phyloP scores from a whole-genome alignment of 1,140 invertebrate genomes.

The Drosophila pachea region DNA sequence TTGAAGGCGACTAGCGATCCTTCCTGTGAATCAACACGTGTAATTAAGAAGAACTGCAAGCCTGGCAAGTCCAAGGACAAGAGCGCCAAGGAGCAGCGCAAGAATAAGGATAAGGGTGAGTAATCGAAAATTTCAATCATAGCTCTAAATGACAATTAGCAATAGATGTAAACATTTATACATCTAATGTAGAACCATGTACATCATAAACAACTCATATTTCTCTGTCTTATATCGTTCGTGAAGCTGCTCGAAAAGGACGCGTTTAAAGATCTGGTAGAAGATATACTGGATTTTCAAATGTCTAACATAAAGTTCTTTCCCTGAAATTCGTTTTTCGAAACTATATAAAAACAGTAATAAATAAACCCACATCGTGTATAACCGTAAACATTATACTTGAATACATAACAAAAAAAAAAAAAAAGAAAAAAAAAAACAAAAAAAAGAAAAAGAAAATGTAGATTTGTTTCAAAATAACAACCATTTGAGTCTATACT shows the following conservation, averaged over 20 bases:
- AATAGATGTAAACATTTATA: too few relatives aligned
- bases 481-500: constrained; percentile 5
- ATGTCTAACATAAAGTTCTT: constrained; percentile 52
- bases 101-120: constrained; percentile 78
- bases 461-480: constrained; percentile 60
- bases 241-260: constrained; percentile 73
- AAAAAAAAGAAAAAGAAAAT: too few relatives aligned
- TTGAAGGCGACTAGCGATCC: constrained; percentile 86
- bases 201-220: background rate
- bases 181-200: too few relatives aligned
- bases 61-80: constrained; percentile 79
- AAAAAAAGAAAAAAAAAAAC: too few relatives aligned
- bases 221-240: constrained; percentile 2
- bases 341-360: constrained; percentile 36
- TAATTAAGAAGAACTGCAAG: constrained; percentile 87
- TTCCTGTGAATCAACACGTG: constrained; percentile 85
- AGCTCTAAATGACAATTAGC: too few relatives aligned
- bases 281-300: constrained; percentile 45
- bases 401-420: constrained; percentile 57
- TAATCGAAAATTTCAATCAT: background rate
- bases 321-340: constrained; percentile 47
- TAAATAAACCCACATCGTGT: constrained; percentile 40
- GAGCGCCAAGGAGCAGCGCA: constrained; percentile 77
- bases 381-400: constrained; percentile 62
- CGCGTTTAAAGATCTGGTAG: constrained; percentile 65